These are phyloP conservation scores for Mobula hypostoma DNA, from an alignment of 2,113 vertebrate genomes.

Conservation along the genomic window DNA sequence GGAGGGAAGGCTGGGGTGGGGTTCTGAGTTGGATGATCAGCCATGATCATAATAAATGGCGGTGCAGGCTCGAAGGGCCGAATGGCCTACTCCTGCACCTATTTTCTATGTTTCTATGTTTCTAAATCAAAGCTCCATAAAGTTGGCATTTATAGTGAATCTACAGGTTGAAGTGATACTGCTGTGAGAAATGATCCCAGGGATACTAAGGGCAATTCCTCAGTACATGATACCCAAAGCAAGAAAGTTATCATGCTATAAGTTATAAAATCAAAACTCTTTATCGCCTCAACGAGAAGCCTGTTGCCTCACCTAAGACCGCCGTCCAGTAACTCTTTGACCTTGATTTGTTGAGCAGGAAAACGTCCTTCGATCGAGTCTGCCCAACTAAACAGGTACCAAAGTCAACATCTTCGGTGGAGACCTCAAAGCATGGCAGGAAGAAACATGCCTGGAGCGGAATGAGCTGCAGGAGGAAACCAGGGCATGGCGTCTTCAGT, in stretches of 20 bases:
- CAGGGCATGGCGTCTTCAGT: not conserved
- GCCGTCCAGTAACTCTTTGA: constrained; percentile 70
- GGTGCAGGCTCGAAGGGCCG: too few relatives aligned
- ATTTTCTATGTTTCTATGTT: too few relatives aligned
- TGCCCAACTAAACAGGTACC: constrained; percentile 68
- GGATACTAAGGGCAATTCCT: too few relatives aligned
- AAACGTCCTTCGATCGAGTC: constrained; percentile 53
- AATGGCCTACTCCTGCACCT: too few relatives aligned
- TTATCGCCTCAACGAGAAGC: not conserved
- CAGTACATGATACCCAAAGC: not conserved
- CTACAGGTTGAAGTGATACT: not conserved
- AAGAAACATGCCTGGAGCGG: constrained; percentile 63
- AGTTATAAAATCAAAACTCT: not conserved
- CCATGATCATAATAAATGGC: too few relatives aligned
- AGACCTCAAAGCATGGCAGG: constrained; percentile 64
- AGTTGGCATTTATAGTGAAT: not conserved
- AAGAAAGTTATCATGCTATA: not conserved
- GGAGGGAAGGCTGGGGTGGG: too few relatives aligned
- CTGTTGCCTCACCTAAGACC: constrained; percentile 55
- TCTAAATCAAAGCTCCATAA: not conserved
- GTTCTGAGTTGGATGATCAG: too few relatives aligned
- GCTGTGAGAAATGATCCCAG: not conserved
- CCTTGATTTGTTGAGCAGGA: constrained; percentile 58
- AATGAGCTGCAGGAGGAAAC: constrained; percentile 56
- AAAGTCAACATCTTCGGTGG: constrained; percentile 63